Evolutionary conservation across 2,113 vertebrate genomes (phyloP).

Genomic region (Hirundichthys speculiger): DNA sequence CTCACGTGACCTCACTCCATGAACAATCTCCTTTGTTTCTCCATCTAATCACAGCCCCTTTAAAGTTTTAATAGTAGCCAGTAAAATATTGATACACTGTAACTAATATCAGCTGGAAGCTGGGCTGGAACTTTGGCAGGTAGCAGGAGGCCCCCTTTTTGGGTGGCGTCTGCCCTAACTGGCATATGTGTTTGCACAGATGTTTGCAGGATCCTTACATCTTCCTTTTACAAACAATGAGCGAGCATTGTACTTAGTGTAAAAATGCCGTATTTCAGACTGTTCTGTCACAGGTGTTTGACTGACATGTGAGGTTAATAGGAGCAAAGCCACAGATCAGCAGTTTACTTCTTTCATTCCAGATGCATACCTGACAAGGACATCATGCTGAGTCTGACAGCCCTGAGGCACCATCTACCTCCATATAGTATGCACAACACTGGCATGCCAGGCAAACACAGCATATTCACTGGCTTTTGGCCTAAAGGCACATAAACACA

Average conservation of each 20-base stretch:
- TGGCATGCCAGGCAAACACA: slow-evolving; percentile 69
- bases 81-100: slow-evolving; percentile 71
- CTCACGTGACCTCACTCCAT: slow-evolving; percentile 56
- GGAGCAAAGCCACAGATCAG: slow-evolving; percentile 52
- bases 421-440: slow-evolving; percentile 24
- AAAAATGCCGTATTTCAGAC: background rate
- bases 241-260: background rate
- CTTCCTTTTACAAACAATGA: background rate
- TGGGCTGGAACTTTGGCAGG: slow-evolving; percentile 43
- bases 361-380: slow-evolving; percentile 59
- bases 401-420: slow-evolving; percentile 54
- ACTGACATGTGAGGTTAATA: slow-evolving; percentile 41
- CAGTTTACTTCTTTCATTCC: slow-evolving; percentile 43
- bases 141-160: slow-evolving; percentile 47
- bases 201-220: slow-evolving; percentile 31
- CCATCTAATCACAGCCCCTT: slow-evolving; percentile 66
- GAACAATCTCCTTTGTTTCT: slow-evolving; percentile 73
- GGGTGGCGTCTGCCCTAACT: slow-evolving; percentile 42
- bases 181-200: slow-evolving; percentile 53
- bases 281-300: slow-evolving; percentile 12
- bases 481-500: slow-evolving; percentile 67
- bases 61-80: slow-evolving; percentile 69
- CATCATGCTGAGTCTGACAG: slow-evolving; percentile 76
- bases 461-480: slow-evolving; percentile 60
- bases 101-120: slow-evolving; percentile 75